Percentiles rank a stretch among this genome's conserved stretches.
Evolutionary conservation across 2,888 invertebrate genomes (phyloP).

Genomic region (Hemaris fuciformis): DNA sequence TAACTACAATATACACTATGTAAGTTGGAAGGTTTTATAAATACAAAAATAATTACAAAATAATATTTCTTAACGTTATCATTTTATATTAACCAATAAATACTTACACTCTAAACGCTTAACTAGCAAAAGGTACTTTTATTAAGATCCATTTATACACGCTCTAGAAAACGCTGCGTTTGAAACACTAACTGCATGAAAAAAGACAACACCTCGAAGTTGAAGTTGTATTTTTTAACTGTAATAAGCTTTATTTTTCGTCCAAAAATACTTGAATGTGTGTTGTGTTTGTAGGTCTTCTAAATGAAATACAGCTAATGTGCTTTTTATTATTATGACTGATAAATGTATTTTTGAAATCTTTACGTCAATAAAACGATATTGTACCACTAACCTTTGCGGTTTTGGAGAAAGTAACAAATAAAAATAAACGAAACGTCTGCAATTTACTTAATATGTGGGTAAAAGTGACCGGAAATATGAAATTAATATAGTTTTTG

Average conservation of each 20-base stretch:
- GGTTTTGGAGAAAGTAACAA: slow-evolving; percentile 31
- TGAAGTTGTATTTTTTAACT: not conserved
- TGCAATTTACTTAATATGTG: not conserved
- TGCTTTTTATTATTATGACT: too few relatives aligned
- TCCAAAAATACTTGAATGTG: too few relatives aligned
- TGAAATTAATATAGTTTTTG: not conserved
- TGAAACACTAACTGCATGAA: slow-evolving; percentile 43
- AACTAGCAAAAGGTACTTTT: slow-evolving; percentile 76
- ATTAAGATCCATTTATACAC: slow-evolving; percentile 61
- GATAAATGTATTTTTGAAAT: too few relatives aligned
- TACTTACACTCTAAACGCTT: slow-evolving; percentile 68
- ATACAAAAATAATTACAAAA: slow-evolving; percentile 48
- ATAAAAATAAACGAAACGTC: not conserved
- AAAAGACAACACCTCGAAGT: not conserved
- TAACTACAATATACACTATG: slow-evolving; percentile 14
- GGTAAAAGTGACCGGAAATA: not conserved
- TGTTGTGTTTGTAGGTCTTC: too few relatives aligned
- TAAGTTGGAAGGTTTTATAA: slow-evolving; percentile 37
- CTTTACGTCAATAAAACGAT: slow-evolving; percentile 4
- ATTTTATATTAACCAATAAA: slow-evolving; percentile 71
- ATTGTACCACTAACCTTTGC: slow-evolving; percentile 19
- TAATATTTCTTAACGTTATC: slow-evolving; percentile 17
- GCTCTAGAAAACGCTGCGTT: slow-evolving; percentile 60
- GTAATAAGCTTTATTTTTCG: not conserved
- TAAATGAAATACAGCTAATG: too few relatives aligned